These are phyloP conservation scores for Himalopsyche japonica DNA, from an alignment of 2,888 invertebrate genomes.

Conservation along the genomic window DNA sequence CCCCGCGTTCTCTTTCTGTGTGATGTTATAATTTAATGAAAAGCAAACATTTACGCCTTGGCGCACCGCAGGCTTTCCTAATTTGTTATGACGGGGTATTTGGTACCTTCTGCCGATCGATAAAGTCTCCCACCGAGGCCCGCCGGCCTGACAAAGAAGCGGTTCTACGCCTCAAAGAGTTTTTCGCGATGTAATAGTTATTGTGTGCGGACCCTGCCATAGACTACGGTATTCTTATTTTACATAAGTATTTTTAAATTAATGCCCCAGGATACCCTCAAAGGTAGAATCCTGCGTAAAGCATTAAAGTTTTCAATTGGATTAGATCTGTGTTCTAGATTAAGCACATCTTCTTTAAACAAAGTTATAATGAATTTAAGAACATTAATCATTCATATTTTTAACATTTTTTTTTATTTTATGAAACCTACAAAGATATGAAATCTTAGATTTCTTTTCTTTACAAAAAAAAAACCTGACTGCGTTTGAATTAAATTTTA, in stretches of 20 bases:
- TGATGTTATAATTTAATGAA: conserved; percentile 28
- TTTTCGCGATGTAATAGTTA: background rate
- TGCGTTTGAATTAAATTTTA: too few species aligned
- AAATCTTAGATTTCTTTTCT: too few species aligned
- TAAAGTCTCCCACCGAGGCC: background rate
- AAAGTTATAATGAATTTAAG: too few species aligned
- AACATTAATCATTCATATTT: too few species aligned
- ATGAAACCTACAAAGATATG: too few species aligned
- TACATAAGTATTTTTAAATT: background rate
- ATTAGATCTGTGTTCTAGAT: too few species aligned
- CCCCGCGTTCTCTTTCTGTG: conserved; percentile 7
- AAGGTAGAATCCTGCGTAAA: background rate
- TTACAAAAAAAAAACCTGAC: too few species aligned
- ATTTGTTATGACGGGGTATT: conserved; percentile 14
- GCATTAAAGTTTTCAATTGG: background rate
- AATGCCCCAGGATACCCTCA: background rate
- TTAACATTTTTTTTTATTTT: too few species aligned
- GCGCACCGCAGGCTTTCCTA: conserved; percentile 13
- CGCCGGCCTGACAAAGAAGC: background rate
- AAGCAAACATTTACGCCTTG: conserved; percentile 21
- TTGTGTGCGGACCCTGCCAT: background rate
- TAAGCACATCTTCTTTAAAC: too few species aligned
- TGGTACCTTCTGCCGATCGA: conserved; percentile 6
- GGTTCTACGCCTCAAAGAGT: background rate
- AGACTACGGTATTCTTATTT: background rate